phyloP scores from a whole-genome alignment of 2,113 vertebrate genomes.

The Tricholaema leucomelas region DNA sequence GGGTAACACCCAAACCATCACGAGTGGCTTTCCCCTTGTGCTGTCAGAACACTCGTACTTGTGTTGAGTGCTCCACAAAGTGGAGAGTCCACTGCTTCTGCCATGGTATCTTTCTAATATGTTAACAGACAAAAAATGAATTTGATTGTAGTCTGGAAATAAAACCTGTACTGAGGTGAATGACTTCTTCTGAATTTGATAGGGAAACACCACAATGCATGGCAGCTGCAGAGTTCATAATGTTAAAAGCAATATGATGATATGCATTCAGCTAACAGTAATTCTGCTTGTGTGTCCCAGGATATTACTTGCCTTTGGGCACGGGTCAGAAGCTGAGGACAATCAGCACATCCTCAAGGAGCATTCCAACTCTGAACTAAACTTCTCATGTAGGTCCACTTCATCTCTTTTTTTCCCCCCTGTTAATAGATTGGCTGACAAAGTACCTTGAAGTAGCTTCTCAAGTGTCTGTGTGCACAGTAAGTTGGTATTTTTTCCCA shows the following conservation, averaged over 20 bases:
- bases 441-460: not conserved
- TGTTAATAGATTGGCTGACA: not conserved
- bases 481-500: not conserved
- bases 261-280: not conserved
- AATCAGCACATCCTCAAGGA: not conserved
- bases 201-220: not conserved
- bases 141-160: not conserved
- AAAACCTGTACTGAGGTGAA: not conserved
- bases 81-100: not conserved
- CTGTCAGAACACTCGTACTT: not conserved
- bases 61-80: not conserved
- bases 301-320: not conserved
- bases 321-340: not conserved
- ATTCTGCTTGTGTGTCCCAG: not conserved
- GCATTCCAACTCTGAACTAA: not conserved
- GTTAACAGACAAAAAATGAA: not conserved
- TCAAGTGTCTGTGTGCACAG: not conserved
- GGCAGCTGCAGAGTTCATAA: not conserved
- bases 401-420: not conserved
- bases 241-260: rapidly evolving
- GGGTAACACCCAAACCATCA: too few relatives aligned
- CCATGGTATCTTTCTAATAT: not conserved
- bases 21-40: not conserved
- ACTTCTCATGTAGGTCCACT: not conserved
- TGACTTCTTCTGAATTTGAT: not conserved